Percentiles rank a stretch among this genome's conserved stretches.
Evolutionary conservation across 2,888 invertebrate genomes (phyloP).

Genomic region (Drosophila ustulata): DNA sequence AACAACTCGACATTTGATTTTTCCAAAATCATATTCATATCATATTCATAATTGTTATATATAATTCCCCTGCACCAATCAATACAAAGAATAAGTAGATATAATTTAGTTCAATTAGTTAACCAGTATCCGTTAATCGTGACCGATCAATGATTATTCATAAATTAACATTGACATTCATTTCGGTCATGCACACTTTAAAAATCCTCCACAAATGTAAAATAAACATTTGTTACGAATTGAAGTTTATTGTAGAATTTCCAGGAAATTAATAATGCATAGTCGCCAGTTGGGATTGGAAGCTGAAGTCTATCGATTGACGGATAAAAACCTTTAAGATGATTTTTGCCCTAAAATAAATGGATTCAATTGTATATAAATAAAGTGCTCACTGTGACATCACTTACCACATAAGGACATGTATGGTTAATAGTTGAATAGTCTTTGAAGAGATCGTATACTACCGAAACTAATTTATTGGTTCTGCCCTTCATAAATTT

Average conservation of each 20-base stretch:
- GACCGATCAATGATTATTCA: too few relatives aligned
- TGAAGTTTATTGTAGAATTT: conserved; percentile 5
- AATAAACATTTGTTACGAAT: conserved; percentile 18
- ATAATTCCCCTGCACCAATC: too few relatives aligned
- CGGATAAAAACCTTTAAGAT: conserved; percentile 20
- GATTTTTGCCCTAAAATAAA: conserved; percentile 12
- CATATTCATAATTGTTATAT: too few relatives aligned
- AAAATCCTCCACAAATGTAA: background rate
- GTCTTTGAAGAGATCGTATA: conserved; percentile 17
- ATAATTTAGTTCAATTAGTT: too few relatives aligned
- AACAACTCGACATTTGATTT: too few relatives aligned
- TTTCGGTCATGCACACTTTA: background rate
- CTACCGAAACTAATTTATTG: background rate
- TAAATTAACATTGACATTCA: too few relatives aligned
- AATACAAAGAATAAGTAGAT: too few relatives aligned
- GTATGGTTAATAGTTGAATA: conserved; percentile 33
- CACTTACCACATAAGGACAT: conserved; percentile 41
- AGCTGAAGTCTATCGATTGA: conserved; percentile 3
- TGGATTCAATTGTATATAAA: too few relatives aligned
- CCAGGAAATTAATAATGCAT: conserved; percentile 27
- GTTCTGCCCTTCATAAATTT: conserved; percentile 5
- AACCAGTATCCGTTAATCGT: too few relatives aligned
- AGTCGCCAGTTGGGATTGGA: conserved; percentile 34
- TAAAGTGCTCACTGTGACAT: too few relatives aligned
- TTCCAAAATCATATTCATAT: too few relatives aligned